These are phyloP conservation scores for Dolichotis patagonum DNA, from an alignment of 2,113 vertebrate genomes.

Conservation along the genomic window DNA sequence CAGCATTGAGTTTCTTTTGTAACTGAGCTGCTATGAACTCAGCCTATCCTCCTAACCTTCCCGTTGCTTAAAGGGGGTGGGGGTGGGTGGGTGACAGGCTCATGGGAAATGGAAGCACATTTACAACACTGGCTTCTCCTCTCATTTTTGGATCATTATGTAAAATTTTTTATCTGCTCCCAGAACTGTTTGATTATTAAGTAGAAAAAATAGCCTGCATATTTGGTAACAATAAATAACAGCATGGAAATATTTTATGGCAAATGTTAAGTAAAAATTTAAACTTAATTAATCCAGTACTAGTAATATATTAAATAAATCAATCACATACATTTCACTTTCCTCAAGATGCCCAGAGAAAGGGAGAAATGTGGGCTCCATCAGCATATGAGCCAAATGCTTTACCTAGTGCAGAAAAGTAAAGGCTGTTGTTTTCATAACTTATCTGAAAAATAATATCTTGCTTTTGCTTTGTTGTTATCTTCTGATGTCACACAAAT, in stretches of 20 bases:
- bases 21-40: too few relatives aligned
- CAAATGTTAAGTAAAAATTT: neutral
- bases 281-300: neutral
- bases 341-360: neutral
- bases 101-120: too few relatives aligned
- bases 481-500: neutral
- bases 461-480: neutral
- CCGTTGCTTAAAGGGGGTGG: too few relatives aligned
- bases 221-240: neutral
- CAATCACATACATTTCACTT: neutral
- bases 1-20: too few relatives aligned
- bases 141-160: neutral
- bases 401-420: neutral
- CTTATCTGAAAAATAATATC: neutral
- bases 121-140: neutral
- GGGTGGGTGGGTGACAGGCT: too few relatives aligned
- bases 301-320: neutral
- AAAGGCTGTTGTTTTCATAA: neutral
- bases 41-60: too few relatives aligned
- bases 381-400: neutral
- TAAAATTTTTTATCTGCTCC: neutral
- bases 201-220: neutral
- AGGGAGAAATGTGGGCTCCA: neutral
- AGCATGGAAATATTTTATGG: neutral
- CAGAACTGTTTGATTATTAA: neutral